Evolutionary conservation across 2,888 invertebrate genomes (phyloP), one percentile per base, ranked within the genome.

Genomic region (Auanema sp.): DNA sequence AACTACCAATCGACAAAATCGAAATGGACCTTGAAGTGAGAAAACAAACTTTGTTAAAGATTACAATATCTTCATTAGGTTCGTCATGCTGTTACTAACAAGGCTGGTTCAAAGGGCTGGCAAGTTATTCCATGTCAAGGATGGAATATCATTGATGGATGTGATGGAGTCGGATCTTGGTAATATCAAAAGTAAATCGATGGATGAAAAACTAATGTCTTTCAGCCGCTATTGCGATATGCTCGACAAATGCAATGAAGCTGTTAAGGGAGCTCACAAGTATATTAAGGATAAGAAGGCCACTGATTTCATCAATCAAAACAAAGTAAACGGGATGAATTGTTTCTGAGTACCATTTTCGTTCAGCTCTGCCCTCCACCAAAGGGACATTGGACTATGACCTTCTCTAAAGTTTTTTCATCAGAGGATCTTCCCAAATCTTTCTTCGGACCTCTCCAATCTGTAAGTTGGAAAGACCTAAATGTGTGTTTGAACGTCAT

Each of bases 121-220:
- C 81, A 83, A 63, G 80, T 81, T 16, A 84, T 83, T 57, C 83
- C 83, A 8, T 83, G 83, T 57, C 81, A 83, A 61, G 83, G 83
- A 44, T 83, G 83, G 83, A 83, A 83, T 65, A 77, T 84, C 52
- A 66, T 80, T 24, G 81, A 81, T 59, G 83, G 83, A 50, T 83
- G 83, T 62, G 83, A 83, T 53, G 83, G 83, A 56, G 82, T 84
- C 18, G 83, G 83, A 54, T 83, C 83, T 11, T 83, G 83, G 81
- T 75, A 33, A 55, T 43, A 11, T 24, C 10, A 11, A 14, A 54
- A 41, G 12, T 11, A 23, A 41, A 51, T 51, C 51, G 18, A 18
- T 51, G 16, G 18, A n/a, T 53, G n/a, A 53, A 53, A 53, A 23
- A 53, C 53, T 16, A 24, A 52, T 8, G 12, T 14, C 18, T 64